Evolutionary conservation across 2,888 invertebrate species (phyloP).

Genomic region (Arctia plantaginis): DNA sequence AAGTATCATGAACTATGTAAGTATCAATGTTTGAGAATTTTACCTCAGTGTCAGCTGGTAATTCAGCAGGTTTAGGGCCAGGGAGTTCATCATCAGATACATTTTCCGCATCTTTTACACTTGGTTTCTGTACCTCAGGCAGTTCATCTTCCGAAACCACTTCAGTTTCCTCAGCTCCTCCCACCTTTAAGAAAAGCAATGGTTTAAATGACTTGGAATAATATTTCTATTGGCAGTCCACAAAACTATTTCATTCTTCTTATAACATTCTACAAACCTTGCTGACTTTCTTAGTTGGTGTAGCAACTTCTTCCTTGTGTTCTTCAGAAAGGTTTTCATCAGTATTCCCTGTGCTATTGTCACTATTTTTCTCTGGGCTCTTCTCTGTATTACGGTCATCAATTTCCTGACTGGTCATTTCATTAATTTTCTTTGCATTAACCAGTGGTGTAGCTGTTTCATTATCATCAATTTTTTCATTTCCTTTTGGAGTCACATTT

Average conservation of each 20-base stretch:
- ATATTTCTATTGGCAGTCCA: background rate
- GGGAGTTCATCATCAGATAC: slow-evolving; percentile 92
- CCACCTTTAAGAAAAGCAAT: slow-evolving; percentile 60
- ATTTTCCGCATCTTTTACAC: slow-evolving; percentile 94
- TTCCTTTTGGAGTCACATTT: background rate
- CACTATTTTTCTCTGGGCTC: background rate
- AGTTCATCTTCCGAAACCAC: slow-evolving; percentile 94
- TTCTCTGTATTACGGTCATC: background rate
- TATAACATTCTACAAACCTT: slow-evolving; percentile 36
- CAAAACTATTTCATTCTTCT: background rate
- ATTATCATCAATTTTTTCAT: background rate
- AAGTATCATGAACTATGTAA: background rate
- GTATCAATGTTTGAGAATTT: background rate
- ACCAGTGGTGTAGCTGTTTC: background rate
- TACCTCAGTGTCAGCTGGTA: slow-evolving; percentile 90
- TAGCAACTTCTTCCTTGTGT: slow-evolving; percentile 23
- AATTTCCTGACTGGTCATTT: background rate
- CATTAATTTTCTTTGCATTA: background rate
- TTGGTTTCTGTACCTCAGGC: slow-evolving; percentile 90
- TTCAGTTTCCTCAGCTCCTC: slow-evolving; percentile 92
- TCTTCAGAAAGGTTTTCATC: slow-evolving; percentile 10
- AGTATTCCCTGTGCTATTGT: background rate
- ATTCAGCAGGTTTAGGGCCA: slow-evolving; percentile 89
- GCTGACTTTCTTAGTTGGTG: slow-evolving; percentile 39
- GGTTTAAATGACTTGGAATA: background rate